Evolutionary conservation across 1,140 invertebrate species (phyloP).

Genomic region (Lepidurus apus): DNA sequence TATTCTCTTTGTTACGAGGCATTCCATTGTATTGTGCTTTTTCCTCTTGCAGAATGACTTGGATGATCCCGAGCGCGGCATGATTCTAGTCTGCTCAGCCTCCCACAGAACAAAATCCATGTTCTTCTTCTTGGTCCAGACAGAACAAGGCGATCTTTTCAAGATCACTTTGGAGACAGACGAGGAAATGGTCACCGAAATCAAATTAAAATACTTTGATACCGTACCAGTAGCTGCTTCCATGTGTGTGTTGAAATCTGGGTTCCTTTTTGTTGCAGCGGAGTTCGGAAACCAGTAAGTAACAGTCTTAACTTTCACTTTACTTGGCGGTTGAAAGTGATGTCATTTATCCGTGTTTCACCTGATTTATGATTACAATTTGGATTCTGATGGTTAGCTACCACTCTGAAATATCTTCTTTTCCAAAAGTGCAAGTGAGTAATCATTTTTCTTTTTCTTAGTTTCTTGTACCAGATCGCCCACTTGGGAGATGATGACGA

Average conservation of each 20-base stretch:
- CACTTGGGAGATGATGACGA: constrained; percentile 99
- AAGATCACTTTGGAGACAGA: constrained; percentile 98
- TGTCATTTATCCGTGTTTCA: constrained; percentile 36
- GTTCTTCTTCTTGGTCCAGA: constrained; percentile 94
- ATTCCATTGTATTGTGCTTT: not conserved
- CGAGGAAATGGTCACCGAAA: constrained; percentile 98
- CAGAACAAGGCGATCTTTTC: constrained; percentile 96
- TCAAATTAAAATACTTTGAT: constrained; percentile 99
- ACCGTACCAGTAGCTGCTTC: constrained; percentile 93
- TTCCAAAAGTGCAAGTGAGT: not conserved
- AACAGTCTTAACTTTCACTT: constrained; percentile 26
- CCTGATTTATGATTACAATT: constrained; percentile 35
- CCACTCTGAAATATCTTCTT: constrained; percentile 2
- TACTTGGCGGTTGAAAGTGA: constrained; percentile 34
- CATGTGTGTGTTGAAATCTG: constrained; percentile 97
- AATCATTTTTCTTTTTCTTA: constrained; percentile 32
- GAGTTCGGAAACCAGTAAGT: constrained; percentile 99
- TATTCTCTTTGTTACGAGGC: not conserved
- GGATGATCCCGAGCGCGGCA: constrained; percentile 97
- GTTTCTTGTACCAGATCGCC: constrained; percentile 87
- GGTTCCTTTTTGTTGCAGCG: constrained; percentile 95
- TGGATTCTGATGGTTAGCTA: constrained; percentile 28
- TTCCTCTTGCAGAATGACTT: constrained; percentile 73
- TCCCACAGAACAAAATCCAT: constrained; percentile 99
- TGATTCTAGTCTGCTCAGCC: constrained; percentile 99